Base-by-base conservation (phyloP, 2,113 vertebrate species). In the Hemichromis elongatus region DNA sequence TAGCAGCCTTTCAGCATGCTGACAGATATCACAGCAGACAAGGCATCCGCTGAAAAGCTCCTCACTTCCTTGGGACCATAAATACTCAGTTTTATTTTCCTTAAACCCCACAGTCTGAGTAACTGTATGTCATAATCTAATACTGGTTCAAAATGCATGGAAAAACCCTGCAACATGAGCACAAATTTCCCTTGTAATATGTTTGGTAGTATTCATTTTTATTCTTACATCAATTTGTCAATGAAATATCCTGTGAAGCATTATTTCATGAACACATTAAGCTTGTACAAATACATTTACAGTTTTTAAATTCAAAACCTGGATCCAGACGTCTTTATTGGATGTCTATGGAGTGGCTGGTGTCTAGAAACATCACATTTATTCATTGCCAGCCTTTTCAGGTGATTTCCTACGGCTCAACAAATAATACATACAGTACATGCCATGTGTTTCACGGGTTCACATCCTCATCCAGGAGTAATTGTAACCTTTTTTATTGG, bases 21-120 rank as follows among this genome's bases (percentile, higher is more conserved):
- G 93, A 96, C 92, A 91, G 88, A 93, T 92, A 95, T 93, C 80
- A 85, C 85, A 92, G 85, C 77, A 86, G 94, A 93, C 94, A 94
- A 93, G 73, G 82, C 82, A 11, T 53, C 68, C 6, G 52, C 80
- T 12, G 40, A 85, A 90, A 68, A 81, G 63, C 86, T 84, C 63
- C 86, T 56, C 70, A 87, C 70, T 86, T 84, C 66, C 75, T 80
- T 82, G 80, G 79, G 88, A 90, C 82, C 55, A 73, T 88, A 91
- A 93, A 89, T 88, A 86, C 77, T 81, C 80, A 6, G 21, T 82
- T 70, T 81, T 70, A 81, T 42, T 86, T 79, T 83, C 56, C 33
- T 59, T 63, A 75, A 92, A 66, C 2, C 63, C 24, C 4, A 12
- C 47, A 30, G 73, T 55, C 73, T 16, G 14, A 26, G 18, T 13